Percentiles rank a stretch among this genome's conserved stretches.
Conservation (phyloP, 30 jellyfish, hydroid and myxozoan species). For the Cassiopea xamachana region DNA sequence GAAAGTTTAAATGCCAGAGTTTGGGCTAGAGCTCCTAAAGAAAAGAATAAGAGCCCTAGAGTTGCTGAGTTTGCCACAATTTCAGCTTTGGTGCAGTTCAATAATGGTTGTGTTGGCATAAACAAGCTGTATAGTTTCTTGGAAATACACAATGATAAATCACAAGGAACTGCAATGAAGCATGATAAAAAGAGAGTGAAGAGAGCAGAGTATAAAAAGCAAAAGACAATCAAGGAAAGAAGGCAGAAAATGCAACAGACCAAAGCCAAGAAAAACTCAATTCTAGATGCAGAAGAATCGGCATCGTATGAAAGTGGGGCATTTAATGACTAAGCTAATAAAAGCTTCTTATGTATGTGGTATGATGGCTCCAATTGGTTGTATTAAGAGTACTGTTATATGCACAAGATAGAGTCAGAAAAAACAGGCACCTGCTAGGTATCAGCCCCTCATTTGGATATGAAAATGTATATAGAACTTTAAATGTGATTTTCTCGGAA, state of each 20-base stretch:
- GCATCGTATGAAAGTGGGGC: constrained; percentile 9
- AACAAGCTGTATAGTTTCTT: neutral
- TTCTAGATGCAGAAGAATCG: neutral
- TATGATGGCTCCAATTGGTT: too few relatives aligned
- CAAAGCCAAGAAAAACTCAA: neutral
- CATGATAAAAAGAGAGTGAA: constrained; percentile 8
- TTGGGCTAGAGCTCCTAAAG: constrained; percentile 23
- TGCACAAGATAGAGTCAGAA: neutral
- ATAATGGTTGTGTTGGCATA: constrained; percentile 1
- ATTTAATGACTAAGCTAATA: constrained; percentile 28
- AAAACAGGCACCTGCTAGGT: neutral
- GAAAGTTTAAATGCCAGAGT: constrained; percentile 27
- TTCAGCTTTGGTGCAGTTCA: constrained; percentile 16
- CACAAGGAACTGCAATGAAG: neutral
- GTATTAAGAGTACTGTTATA: too few relatives aligned
- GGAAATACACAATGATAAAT: neutral
- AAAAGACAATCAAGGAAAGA: neutral
- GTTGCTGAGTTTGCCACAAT: constrained; percentile 7
- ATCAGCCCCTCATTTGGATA: neutral
- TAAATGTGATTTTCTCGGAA: neutral
- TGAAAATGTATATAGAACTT: constrained; percentile 1
- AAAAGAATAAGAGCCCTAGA: constrained; percentile 3
- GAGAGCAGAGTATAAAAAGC: constrained; percentile 10
- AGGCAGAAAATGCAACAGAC: neutral
- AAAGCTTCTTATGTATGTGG: too few relatives aligned